Evolutionary conservation across 2,113 vertebrate species (phyloP), one percentile per base, ranked within the genome.

Genomic region (Greenwoodochromis staneri): DNA sequence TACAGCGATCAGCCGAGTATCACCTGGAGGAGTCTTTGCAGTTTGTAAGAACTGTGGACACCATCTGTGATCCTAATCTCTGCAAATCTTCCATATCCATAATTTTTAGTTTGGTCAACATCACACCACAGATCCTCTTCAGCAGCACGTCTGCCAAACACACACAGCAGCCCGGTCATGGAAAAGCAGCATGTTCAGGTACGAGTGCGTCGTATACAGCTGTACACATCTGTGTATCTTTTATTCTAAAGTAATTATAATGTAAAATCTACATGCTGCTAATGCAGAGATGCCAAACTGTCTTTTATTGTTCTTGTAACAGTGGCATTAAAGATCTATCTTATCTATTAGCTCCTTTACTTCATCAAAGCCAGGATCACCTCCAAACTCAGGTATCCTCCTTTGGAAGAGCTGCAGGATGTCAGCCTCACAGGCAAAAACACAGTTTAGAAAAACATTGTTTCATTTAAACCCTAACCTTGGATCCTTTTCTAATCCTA

Each of bases 191-290:
- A 3, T 73, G 40, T 45, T 17, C 40, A 47, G 40, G 69, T 2
- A 29, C 21, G 1, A 45, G 8, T 17, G 9, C 2, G 2, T 45
- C 6, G 0, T 66, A 1, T 38, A n/a, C 61, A 66, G 1, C 55
- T 17, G 27, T 17, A 11, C 9, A 36, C 0, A 66, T 0, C 61
- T 66, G 31, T 38, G 17, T 66, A 66, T 8, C 6, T 66, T 66
- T 66, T 66, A 66, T 66, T 66, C 34, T 66, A 66, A 66, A 38
- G 34, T 66, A 19, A 66, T n/a, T 66, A 38, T 66, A n/a, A 38
- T 66, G 10, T 66, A 8, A 36, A n/a, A 36, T 36, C 31, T n/a
- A n/a, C 61, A 66, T n/a, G 17, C 31, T n/a, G 61, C 31, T 36
- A 66, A 66, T 66, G 31, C 6, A 36, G 31, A 8, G 10, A 63